Evolutionary conservation across 1,140 invertebrate species (phyloP), one percentile per base, ranked within the genome.

Genomic region (Ladona fulva): DNA sequence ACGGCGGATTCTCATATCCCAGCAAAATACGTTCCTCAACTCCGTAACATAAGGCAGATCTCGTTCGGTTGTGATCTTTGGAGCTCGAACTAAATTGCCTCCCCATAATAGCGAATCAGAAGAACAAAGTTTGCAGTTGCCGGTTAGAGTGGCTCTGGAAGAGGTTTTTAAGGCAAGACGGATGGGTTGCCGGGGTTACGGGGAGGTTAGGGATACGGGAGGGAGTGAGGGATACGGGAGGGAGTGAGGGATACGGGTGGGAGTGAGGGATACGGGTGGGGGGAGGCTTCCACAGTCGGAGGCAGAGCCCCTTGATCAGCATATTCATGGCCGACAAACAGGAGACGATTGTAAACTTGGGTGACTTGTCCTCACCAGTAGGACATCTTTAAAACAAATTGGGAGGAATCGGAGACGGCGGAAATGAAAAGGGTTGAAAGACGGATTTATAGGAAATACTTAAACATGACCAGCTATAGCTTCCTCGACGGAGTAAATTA

Each of bases 301-400:
- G 52, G 19, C 10, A 52, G 44, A 3, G 3, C 52, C 52, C 3
- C 52, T 22, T 66, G 52, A 66, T 66, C 52, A 66, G 52, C 52
- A 66, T 66, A 66, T 66, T 66, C 52, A 66, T 66, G 52, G 52
- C 52, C 52, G 52, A 66, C 52, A 22, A 66, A 66, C 52, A 12
- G 52, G 52, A 66, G 52, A 66, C 52, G 52, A 66, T 66, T 66
- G 52, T 66, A 22, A 66, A 66, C 52, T 66, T 66, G 52, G 52
- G 3, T 66, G 29, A 37, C 29, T 1, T 8, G 29, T 37, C 52
- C 52, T 12, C n/a, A 12, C 12, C 52, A 3, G 1, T 66, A 66
- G 14, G 14, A 22, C 52, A 12, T 6, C n/a, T n/a, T 16, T 12
- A 3, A 16, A 16, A 66, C 12, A 66, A 22, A 16, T 66, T 16